phyloP scores from a whole-genome alignment of 2,888 invertebrate species.

The Masnerella sp. region DNA sequence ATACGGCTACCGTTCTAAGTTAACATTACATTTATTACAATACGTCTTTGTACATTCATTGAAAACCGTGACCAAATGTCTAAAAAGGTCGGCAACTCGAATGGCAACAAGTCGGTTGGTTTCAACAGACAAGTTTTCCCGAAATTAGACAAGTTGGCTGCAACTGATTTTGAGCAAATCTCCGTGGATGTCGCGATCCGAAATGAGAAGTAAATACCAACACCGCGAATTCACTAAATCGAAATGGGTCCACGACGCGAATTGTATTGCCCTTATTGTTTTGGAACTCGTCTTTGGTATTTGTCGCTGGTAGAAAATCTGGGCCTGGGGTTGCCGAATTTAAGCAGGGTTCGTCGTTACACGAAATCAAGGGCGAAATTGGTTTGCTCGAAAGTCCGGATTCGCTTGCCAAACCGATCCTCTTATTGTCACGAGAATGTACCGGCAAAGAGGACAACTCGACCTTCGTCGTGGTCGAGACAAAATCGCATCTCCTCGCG shows the following conservation, averaged over 20 bases:
- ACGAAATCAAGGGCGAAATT: conserved; percentile 45
- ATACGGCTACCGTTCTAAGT: conserved; percentile 43
- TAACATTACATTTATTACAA: conserved; percentile 38
- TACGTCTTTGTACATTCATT: conserved; percentile 49
- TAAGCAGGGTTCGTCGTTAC: conserved; percentile 36
- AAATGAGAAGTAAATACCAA: conserved; percentile 23
- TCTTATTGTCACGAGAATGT: conserved; percentile 48
- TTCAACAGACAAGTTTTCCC: too few species aligned
- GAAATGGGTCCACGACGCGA: conserved; percentile 15
- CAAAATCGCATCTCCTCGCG: too few species aligned
- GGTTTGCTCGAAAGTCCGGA: conserved; percentile 13
- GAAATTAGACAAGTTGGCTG: not conserved
- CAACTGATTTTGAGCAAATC: conserved; percentile 27
- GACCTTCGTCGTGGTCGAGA: conserved; percentile 4
- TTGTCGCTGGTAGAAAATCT: not conserved
- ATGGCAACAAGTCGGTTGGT: not conserved
- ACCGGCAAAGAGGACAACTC: conserved; percentile 19
- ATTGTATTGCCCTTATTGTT: conserved; percentile 21
- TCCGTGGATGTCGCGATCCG: conserved; percentile 9
- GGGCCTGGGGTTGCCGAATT: not conserved
- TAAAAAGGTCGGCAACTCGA: conserved; percentile 22
- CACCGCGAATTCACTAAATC: conserved; percentile 40
- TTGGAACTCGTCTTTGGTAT: not conserved
- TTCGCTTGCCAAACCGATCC: conserved; percentile 32
- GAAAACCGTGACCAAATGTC: conserved; percentile 27